Base-by-base conservation (phyloP, 1,140 invertebrate genomes). In the Neodiprion pinetum region DNA sequence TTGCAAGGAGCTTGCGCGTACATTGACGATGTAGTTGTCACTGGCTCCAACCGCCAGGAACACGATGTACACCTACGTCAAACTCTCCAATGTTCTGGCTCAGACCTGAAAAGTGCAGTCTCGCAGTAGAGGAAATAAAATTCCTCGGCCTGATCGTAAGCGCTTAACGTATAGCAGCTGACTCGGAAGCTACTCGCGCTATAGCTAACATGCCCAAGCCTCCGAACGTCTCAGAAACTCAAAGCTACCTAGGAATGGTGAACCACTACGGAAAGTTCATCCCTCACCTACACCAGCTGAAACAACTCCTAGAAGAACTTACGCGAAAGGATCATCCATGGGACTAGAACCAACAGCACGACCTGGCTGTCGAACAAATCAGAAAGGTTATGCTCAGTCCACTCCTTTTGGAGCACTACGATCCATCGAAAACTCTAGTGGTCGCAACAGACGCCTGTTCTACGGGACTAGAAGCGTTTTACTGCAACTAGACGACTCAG, bases 211-310 rank as follows among this genome's bases (percentile, higher is more conserved):
- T 83, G 50, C 75, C 78, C 10, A 23, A 11, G 12, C 79, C 85
- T 48, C 72, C 66, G 66, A 82, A 83, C 23, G 70, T 78, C 14
- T 65, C 66, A n/a, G 68, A 85, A 73, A 53, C 85, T 12, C 72
- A 79, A 48, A 70, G 76, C n/a, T 84, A 83, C 68, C 61, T 88
- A 11, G 86, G 83, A 5, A 76, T 88, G 72, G 72, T 87, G 12
- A 85, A 85, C 72, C 85, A 81, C 79, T 88, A 88, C 74, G 73
- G 74, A 12, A 78, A 79, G 67, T 88, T 84, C 74, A 70, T 86
- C 10, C 77, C 75, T 70, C 65, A 73, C 28, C 72, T 73, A 23
- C 61, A 73, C 72, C 40, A 73, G 28, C 65, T 73, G 4, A 73
- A 73, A 73, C 14, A 48, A 10, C 72, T 61, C 14, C 14, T 73